Evolutionary conservation across 2,797 vertebrate species (phyloP), one percentile per base, ranked within the genome.

Genomic region (Yasuhikotakia modesta): DNA sequence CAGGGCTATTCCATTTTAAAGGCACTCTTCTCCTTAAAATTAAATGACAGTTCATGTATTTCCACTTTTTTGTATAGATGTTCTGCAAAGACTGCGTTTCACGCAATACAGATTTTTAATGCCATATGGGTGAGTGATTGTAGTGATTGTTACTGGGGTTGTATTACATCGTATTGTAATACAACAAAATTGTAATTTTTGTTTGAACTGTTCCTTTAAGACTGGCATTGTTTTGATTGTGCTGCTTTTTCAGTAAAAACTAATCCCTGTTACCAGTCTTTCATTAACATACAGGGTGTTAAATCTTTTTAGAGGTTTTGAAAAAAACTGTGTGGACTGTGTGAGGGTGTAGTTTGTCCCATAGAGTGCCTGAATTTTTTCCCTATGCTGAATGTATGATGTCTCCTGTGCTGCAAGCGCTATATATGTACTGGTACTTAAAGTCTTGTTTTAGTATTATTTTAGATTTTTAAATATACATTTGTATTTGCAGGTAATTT

Each of bases 311-410:
- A 17, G 27, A 13, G 53, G 27, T 73, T n/a, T 67, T 21, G 19
- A 30, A 65, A 24, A 75, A 57, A 61, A 1, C n/a, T 46, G 72
- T 76, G 52, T 75, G 60, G 58, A 60, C n/a, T 70, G 35, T 66
- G 53, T 58, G 71, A 22, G 70, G 12, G 63, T 71, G 67, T 79
- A 57, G 83, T 84, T n/a, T 71, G 64, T 87, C 84, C 64, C 21
- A 81, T 77, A 81, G 80, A 81, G 82, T 55, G 67, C 81, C 83
- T 77, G 85, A 81, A 80, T 77, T 80, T 81, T 86, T 72, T 66
- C 60, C 79, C 82, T 86, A 83, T 87, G 85, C 86, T 86, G 87
- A 90, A 89, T 88, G 88, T 89, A 87, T 69, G 84, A 85, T 43
- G 83, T 83, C 72, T 70, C 19, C 61, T 77, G 65, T 88, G 85